These are phyloP conservation scores for Liopterus haemorrhoidalis DNA, from an alignment of 2,888 invertebrate genomes.

Conservation along the genomic window DNA sequence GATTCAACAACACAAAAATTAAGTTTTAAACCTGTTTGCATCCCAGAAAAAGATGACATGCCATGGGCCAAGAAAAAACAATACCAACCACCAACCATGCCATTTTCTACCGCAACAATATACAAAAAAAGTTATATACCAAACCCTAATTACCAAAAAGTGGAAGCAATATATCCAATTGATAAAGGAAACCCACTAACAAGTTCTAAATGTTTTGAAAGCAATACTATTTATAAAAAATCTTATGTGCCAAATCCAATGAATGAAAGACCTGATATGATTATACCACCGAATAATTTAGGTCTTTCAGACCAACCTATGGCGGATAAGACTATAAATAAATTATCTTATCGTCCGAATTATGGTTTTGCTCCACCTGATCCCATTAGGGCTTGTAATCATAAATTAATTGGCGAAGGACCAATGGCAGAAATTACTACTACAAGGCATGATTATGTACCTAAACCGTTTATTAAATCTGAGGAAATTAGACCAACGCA, in stretches of 20 bases:
- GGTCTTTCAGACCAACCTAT: slow-evolving; percentile 32
- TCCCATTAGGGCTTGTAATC: slow-evolving; percentile 50
- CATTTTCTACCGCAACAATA: slow-evolving; percentile 40
- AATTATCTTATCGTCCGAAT: slow-evolving; percentile 52
- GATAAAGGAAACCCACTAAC: slow-evolving; percentile 9
- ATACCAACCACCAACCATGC: slow-evolving; percentile 44
- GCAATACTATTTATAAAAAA: slow-evolving; percentile 31
- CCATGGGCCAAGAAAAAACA: slow-evolving; percentile 45
- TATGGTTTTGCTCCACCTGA: slow-evolving; percentile 45
- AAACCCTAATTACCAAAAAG: neutral
- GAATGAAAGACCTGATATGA: slow-evolving; percentile 33
- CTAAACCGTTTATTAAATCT: slow-evolving; percentile 48
- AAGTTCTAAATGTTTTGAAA: neutral
- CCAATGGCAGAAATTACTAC: slow-evolving; percentile 60
- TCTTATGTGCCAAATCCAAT: slow-evolving; percentile 42
- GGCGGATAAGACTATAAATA: slow-evolving; percentile 46
- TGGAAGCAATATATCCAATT: neutral
- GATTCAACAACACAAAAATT: slow-evolving; percentile 39
- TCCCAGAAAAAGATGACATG: slow-evolving; percentile 41
- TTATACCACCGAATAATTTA: slow-evolving; percentile 36
- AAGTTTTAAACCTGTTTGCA: slow-evolving; percentile 48
- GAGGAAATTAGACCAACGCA: slow-evolving; percentile 45
- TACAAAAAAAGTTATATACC: slow-evolving; percentile 22
- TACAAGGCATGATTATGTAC: slow-evolving; percentile 58
- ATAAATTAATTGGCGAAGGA: slow-evolving; percentile 52